Evolutionary conservation across 2,113 vertebrate species (phyloP).

Genomic region (Limanda limanda): DNA sequence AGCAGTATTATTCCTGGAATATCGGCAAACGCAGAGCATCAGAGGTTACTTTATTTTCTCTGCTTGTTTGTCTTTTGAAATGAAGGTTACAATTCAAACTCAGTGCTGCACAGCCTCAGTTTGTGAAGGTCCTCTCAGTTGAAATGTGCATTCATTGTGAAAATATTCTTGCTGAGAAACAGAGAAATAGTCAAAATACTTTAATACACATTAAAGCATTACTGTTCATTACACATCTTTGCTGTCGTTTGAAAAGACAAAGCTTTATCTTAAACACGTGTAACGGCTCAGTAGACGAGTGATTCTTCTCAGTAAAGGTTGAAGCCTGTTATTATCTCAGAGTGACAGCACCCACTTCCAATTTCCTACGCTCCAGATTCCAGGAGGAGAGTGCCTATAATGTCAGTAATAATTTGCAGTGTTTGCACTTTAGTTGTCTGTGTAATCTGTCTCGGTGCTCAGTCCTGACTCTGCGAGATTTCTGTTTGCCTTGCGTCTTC

Average conservation of each 20-base stretch:
- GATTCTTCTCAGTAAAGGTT: neutral
- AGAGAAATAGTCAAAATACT: neutral
- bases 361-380: neutral
- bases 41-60: slow-evolving; percentile 84
- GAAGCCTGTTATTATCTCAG: slow-evolving; percentile 7
- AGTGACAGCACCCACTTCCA: slow-evolving; percentile 1
- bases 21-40: slow-evolving; percentile 97
- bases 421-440: slow-evolving; percentile 34
- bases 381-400: slow-evolving; percentile 3
- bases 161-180: neutral
- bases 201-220: neutral
- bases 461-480: slow-evolving; percentile 50
- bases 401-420: slow-evolving; percentile 35
- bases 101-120: neutral
- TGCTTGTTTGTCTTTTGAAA: neutral
- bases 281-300: neutral
- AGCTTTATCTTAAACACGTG: no score
- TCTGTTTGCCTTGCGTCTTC: slow-evolving; percentile 61
- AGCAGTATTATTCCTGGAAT: slow-evolving; percentile 97
- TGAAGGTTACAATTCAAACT: neutral
- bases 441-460: slow-evolving; percentile 43
- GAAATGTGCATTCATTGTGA: neutral
- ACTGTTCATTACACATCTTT: neutral
- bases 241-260: neutral
- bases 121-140: neutral